Evolutionary conservation across 2,797 vertebrate species (phyloP), one percentile per base, ranked within the genome.

Genomic region (Myotis daubentonii): DNA sequence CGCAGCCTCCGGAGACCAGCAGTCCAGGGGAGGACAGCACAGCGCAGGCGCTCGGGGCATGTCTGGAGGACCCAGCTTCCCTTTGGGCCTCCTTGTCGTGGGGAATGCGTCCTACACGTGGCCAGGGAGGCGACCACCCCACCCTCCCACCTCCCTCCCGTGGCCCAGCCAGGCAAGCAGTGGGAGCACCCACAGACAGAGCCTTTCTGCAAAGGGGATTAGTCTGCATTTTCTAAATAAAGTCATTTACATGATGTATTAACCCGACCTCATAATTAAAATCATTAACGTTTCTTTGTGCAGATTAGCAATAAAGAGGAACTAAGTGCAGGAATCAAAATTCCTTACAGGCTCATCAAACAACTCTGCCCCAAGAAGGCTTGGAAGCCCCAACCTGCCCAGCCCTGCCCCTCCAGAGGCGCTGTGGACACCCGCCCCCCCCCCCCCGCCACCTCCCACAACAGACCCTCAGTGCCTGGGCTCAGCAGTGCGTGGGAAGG

Each of bases 231-330:
- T 97, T 96, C 96, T 96, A 97, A 96, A 95, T 94, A 96, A 97
- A 97, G 95, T 97, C 91, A 97, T 95, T 96, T 97, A 95, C 94
- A 97, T 96, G 94, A 96, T 97, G 68, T 94, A 96, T 97, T 97
- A 97, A 83, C 89, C 87, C 62, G 87, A 94, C 65, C 87, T 93
- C 20, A 6, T 93, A 96, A 97, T 97, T 97, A 97, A 96, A 96
- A 96, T 96, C 93, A 74, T 97, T 97, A 95, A 94, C 25, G 8
- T 96, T 95, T 96, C 97, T 96, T 97, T 97, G 96, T 96, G 93
- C 72, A 94, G 96, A 95, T 97, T 97, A 95, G 96, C 94, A 94
- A 93, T 86, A 96, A 95, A 93, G 86, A 94, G 68, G 83, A 94
- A 81, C 55, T 93, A 93, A 94, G 92, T 22, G 88, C 41, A 62